Evolutionary conservation across 2,113 vertebrate species (phyloP).

Genomic region (Motacilla tschutschensis): DNA sequence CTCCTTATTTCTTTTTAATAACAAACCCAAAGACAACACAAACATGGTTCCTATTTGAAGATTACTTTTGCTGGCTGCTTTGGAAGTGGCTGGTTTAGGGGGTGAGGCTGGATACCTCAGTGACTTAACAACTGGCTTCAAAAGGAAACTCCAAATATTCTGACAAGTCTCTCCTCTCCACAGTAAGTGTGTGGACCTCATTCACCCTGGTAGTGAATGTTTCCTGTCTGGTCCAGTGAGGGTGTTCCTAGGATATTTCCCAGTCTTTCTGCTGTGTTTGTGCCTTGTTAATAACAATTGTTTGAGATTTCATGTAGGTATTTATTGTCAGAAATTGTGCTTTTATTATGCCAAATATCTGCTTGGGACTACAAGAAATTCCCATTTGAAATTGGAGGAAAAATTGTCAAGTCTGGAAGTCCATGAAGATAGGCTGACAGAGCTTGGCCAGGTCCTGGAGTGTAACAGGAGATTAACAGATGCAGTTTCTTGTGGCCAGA

Average conservation of each 20-base stretch:
- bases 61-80: neutral
- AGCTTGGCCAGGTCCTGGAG: neutral
- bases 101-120: neutral
- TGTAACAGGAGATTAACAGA: neutral
- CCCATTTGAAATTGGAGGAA: neutral
- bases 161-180: neutral
- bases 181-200: neutral
- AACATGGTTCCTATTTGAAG: neutral
- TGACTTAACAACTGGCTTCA: neutral
- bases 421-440: neutral
- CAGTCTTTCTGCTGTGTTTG: neutral
- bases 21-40: neutral
- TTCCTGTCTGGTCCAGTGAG: neutral
- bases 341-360: neutral
- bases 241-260: constrained; percentile 20
- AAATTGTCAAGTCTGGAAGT: neutral
- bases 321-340: neutral
- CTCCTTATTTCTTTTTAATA: neutral
- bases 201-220: neutral
- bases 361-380: neutral
- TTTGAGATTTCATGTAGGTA: neutral
- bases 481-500: neutral
- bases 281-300: neutral
- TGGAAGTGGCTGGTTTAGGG: neutral
- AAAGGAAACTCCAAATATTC: neutral